These are phyloP conservation scores for Probosciger aterrimus DNA, from an alignment of 2,113 vertebrate genomes.

Conservation along the genomic window DNA sequence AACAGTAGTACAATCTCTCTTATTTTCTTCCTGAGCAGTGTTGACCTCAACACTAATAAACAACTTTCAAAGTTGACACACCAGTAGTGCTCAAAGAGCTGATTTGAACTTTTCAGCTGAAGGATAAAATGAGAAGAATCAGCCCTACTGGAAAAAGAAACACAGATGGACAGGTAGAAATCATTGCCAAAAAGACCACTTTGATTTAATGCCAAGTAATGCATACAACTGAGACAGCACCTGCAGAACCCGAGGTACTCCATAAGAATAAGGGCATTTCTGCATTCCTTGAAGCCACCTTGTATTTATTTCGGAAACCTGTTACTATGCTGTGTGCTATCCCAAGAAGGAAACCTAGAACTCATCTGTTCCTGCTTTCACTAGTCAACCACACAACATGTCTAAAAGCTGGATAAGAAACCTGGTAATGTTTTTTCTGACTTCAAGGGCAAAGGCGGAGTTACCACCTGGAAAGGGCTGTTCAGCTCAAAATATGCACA, in stretches of 20 bases:
- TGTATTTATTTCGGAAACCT: background rate
- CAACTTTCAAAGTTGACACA: background rate
- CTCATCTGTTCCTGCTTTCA: background rate
- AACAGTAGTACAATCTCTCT: background rate
- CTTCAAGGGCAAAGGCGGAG: background rate
- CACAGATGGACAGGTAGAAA: background rate
- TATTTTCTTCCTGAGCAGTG: background rate
- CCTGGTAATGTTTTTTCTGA: background rate
- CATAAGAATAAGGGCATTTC: background rate
- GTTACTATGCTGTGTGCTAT: background rate
- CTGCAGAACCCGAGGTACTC: background rate
- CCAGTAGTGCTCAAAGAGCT: background rate
- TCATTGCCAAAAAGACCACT: background rate
- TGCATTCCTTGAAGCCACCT: background rate
- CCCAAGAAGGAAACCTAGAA: background rate
- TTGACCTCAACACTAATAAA: background rate
- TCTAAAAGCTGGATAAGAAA: background rate
- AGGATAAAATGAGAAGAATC: background rate
- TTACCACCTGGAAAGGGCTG: background rate
- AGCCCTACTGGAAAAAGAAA: background rate
- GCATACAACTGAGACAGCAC: background rate
- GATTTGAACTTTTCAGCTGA: background rate
- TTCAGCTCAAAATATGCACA: background rate
- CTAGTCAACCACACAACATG: background rate
- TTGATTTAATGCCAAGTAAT: background rate